Evolutionary conservation across 2,797 vertebrate species (phyloP), one percentile per base, ranked within the genome.

Genomic region (Sebastes umbrosus): DNA sequence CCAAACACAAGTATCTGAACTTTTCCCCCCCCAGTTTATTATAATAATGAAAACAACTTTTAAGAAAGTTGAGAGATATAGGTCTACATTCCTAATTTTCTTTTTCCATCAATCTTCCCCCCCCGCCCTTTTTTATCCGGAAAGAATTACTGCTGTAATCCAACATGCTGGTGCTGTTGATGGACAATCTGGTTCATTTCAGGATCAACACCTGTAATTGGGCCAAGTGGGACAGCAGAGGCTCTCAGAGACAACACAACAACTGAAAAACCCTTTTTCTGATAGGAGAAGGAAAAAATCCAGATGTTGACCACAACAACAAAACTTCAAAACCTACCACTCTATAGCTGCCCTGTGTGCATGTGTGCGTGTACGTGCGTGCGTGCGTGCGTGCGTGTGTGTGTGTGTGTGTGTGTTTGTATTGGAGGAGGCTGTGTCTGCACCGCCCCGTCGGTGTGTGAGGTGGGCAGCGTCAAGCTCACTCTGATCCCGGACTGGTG

Each of bases 401-500:
- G 12, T 39, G 12, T 4, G 34, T 5, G 36, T 39, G 12, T 39
- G 12, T 39, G 11, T 36, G 11, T 36, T 12, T 27, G 36, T 62
- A 34, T 46, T 77, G 70, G 55, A 55, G 24, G 65, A 70, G 62
- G 31, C 71, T 79, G 71, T 32, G 71, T 75, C 60, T 82, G 86
- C 88, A 90, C 90, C 91, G 86, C 90, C 91, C 85, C 73, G 29
- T 75, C 79, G 83, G 89, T 88, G 83, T 77, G 82, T 67, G 79
- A 81, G 68, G 74, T 81, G 81, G 4, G 25, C 25, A 84, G 68
- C 86, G 52, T 82, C 79, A 76, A 77, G 77, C 88, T 75, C 71
- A 66, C 68, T 73, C 76, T 84, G 58, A 73, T 74, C 82, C 46
- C 58, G 73, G 82, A 87, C 84, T 85, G 88, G 86, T 90, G 46